Evolutionary conservation across 2,888 invertebrate species (phyloP), one percentile per base, ranked within the genome.

Genomic region (Synanthedon myopaeformis): DNA sequence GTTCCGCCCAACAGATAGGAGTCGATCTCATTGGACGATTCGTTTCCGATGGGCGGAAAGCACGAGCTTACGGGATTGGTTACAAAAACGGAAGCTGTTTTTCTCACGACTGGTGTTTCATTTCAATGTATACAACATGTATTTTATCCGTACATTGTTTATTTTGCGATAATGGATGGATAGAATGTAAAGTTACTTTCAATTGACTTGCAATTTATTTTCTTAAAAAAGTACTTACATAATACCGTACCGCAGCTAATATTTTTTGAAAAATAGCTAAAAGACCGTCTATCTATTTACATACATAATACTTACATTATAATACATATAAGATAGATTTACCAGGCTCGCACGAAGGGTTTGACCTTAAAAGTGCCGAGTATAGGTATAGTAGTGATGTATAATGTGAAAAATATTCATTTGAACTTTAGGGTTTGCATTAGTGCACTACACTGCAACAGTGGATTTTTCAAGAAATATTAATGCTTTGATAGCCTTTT

Each of bases 31-130:
- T 35, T 35, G 35, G 35, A 10, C 35, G 35, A 35, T 35, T 35
- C 35, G 35, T 35, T 35, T 35, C 56, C 59, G 57, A 58, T 86
- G 86, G 86, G 86, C 85, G 57, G 65, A 64, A 65, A 56, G 45
- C 56, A 54, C 51, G 59, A 59, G 53, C 55, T 59, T 58, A 60
- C 68, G 65, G 70, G 74, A 85, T 87, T 87, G 86, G 86, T 78
- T 83, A 83, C 80, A 80, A 58, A 57, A 59, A 65, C 67, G 66
- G 64, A 67, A 76, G 66, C 67, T 74, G 68, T 76, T 59, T 62
- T 62, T 63, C 62, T 79, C 70, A 70, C 72, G 65, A 68, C 67
- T 76, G 73, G 66, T 74, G 76, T 80, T 79, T 79, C 81, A 76
- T 70, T 71, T 71, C 45, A 45, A 14, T 12, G 45, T 45, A 45